These are phyloP conservation scores for Lysandra bellargus DNA, from an alignment of 2,888 invertebrate genomes.

Conservation along the genomic window DNA sequence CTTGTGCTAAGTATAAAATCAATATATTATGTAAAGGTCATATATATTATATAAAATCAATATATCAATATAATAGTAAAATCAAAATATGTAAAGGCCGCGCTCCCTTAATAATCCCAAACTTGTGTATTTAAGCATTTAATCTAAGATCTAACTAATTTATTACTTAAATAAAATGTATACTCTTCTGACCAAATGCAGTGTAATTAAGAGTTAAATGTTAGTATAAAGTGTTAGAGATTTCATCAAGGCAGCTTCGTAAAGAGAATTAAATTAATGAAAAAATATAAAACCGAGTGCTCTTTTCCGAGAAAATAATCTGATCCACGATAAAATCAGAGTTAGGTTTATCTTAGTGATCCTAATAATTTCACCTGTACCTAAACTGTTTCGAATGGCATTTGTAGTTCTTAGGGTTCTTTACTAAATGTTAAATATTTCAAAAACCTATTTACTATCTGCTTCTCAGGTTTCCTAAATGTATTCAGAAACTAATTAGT, in stretches of 20 bases:
- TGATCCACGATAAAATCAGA: background rate
- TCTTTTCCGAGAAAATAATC: background rate
- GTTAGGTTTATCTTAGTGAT: background rate
- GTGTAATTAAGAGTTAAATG: background rate
- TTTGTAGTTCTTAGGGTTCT: background rate
- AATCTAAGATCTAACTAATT: background rate
- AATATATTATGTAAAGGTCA: too few relatives aligned
- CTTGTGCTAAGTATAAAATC: too few relatives aligned
- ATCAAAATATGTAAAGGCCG: background rate
- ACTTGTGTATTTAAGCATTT: background rate
- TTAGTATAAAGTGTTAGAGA: background rate
- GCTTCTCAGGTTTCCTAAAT: too few relatives aligned
- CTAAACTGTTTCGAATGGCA: background rate
- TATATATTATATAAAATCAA: too few relatives aligned
- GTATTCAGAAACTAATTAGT: too few relatives aligned
- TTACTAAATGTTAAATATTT: background rate
- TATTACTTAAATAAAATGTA: background rate
- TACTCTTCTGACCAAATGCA: background rate
- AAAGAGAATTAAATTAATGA: background rate
- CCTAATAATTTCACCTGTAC: slow-evolving; percentile 1
- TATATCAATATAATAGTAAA: too few relatives aligned
- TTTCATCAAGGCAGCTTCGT: background rate
- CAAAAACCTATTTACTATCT: background rate
- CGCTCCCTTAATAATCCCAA: too few relatives aligned
- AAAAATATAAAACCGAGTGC: background rate